Percentiles rank a stretch among this genome's conserved stretches.
Conservation (phyloP, 2,113 vertebrate species). For the Sisor rabdophorus region DNA sequence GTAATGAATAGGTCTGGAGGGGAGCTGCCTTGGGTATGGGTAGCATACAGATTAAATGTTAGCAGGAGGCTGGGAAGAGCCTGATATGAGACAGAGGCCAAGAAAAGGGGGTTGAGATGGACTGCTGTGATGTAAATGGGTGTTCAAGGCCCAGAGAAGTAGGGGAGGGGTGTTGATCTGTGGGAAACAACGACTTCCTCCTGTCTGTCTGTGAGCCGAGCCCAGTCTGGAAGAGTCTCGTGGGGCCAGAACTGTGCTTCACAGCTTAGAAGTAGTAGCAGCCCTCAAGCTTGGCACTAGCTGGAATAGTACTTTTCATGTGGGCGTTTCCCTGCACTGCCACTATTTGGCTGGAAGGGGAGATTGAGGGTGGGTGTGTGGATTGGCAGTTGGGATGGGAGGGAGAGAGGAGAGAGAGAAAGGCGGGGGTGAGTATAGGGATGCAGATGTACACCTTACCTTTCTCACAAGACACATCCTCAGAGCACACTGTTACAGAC, state of each 20-base stretch:
- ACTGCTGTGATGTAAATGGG: slow-evolving; percentile 39
- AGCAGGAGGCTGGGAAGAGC: slow-evolving; percentile 32
- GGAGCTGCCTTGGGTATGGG: slow-evolving; percentile 6
- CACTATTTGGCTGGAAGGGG: slow-evolving; percentile 45
- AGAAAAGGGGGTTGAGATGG: slow-evolving; percentile 15
- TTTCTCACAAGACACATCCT: slow-evolving; percentile 64
- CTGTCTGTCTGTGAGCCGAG: slow-evolving; percentile 55
- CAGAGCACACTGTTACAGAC: slow-evolving; percentile 59
- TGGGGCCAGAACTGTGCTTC: slow-evolving; percentile 45
- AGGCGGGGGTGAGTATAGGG: slow-evolving; percentile 55
- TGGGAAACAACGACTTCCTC: slow-evolving; percentile 62
- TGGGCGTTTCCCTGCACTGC: slow-evolving; percentile 53
- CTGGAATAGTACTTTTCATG: slow-evolving; percentile 43
- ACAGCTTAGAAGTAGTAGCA: slow-evolving; percentile 43
- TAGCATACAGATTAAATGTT: slow-evolving; percentile 22
- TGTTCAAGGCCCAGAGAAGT: slow-evolving; percentile 26
- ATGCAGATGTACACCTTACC: slow-evolving; percentile 75
- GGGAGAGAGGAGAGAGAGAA: slow-evolving; percentile 48
- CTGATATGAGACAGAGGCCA: slow-evolving; percentile 38
- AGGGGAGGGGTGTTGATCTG: slow-evolving; percentile 51
- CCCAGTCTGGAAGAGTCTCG: slow-evolving; percentile 49
- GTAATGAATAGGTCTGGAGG: slow-evolving; percentile 27
- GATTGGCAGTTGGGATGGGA: slow-evolving; percentile 22
- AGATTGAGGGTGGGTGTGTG: slow-evolving; percentile 30
- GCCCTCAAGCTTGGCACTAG: slow-evolving; percentile 48